phyloP scores from a whole-genome alignment of 2,113 vertebrate species.

The Hippotragus niger region DNA sequence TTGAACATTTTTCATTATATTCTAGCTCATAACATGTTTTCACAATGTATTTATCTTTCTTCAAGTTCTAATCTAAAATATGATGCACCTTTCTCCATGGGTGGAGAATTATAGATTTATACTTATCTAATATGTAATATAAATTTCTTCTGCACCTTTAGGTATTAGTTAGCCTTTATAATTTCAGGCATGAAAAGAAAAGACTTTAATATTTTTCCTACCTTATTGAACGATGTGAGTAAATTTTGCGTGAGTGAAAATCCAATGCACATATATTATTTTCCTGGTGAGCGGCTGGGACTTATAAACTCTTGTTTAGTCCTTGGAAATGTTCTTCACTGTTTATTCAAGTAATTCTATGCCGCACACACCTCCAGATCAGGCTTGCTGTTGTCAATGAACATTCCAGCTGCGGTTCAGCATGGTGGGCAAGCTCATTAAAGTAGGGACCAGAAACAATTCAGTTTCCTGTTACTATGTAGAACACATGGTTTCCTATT shows the following conservation, averaged over 20 bases:
- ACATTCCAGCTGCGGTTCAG: constrained; percentile 92
- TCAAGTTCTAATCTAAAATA: constrained; percentile 72
- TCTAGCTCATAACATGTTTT: constrained; percentile 19
- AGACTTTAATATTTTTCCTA: constrained; percentile 88
- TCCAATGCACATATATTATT: constrained; percentile 80
- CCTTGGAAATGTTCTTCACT: constrained; percentile 82
- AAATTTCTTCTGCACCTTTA: constrained; percentile 77
- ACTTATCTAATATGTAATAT: constrained; percentile 73
- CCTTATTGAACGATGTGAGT: constrained; percentile 90
- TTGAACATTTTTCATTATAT: constrained; percentile 56
- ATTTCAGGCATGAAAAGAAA: constrained; percentile 79
- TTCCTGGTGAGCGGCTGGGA: constrained; percentile 64
- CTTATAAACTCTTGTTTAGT: constrained; percentile 75
- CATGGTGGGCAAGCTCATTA: constrained; percentile 89
- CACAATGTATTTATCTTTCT: constrained; percentile 8
- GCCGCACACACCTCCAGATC: constrained; percentile 84
- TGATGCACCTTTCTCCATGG: constrained; percentile 74
- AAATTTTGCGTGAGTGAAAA: constrained; percentile 88
- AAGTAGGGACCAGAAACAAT: constrained; percentile 78
- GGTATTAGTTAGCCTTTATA: constrained; percentile 78
- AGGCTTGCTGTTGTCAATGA: constrained; percentile 83
- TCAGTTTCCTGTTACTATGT: constrained; percentile 73
- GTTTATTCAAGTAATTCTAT: constrained; percentile 88
- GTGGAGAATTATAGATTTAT: constrained; percentile 80
- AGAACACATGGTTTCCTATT: constrained; percentile 73